These are phyloP conservation scores for Eptesicus fuscus DNA, from an alignment of 2,113 vertebrate species.

Conservation along the genomic window DNA sequence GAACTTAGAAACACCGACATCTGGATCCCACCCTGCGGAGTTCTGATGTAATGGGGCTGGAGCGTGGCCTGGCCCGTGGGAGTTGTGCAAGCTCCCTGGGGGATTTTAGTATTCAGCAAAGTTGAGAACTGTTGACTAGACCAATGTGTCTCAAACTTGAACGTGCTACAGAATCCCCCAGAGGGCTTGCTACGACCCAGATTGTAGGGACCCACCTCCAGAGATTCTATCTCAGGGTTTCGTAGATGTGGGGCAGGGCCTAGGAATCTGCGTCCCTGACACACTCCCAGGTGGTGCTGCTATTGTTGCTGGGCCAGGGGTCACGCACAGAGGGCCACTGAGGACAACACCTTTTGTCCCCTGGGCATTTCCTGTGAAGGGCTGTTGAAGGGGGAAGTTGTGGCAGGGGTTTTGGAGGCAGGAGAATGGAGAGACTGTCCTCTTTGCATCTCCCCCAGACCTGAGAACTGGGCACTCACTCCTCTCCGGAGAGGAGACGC, in stretches of 20 bases:
- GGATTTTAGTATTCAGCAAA: background rate
- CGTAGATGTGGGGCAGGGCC: background rate
- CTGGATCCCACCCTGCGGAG: background rate
- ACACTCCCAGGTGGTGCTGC: background rate
- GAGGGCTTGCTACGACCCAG: background rate
- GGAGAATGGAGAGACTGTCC: background rate
- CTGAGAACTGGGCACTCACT: background rate
- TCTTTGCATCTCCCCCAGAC: background rate
- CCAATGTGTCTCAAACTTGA: background rate
- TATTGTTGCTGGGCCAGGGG: background rate
- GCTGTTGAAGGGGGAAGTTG: background rate
- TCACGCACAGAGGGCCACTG: background rate
- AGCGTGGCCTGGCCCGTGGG: background rate
- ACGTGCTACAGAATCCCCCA: background rate
- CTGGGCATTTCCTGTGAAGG: background rate
- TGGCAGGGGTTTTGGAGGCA: background rate
- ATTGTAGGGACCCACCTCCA: background rate
- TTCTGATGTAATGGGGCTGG: conserved; percentile 8
- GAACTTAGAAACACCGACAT: background rate
- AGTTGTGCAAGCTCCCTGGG: background rate
- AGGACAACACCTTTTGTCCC: background rate
- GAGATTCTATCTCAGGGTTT: background rate
- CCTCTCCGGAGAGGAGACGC: background rate
- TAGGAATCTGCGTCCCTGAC: background rate
- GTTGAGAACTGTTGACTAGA: background rate